Evolutionary conservation across 1,140 invertebrate species (phyloP), one percentile per base, ranked within the genome.

Genomic region (Linepithema humile): DNA sequence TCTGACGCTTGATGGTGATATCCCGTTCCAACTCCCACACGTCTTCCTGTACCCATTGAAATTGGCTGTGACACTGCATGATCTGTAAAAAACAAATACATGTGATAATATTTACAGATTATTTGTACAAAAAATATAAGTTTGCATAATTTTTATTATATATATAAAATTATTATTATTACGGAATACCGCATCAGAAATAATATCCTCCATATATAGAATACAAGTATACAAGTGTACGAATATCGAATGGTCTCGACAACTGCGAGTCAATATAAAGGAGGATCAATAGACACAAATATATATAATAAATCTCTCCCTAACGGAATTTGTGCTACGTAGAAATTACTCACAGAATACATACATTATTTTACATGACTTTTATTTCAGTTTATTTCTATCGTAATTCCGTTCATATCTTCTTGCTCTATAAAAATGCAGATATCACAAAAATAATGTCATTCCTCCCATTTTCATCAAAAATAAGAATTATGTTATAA

Each of bases 31-130:
- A 94, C 94, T 50, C 93, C 93, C 85, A 94, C 93, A 74, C 96
- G 95, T 85, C 96, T 95, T 62, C 96, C 95, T 3, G 95, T 94
- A 38, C 96, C 96, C 95, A 97, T 96, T 88, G 96, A 96, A 92
- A 97, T 96, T 7, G 97, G 96, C 69, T 97, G 96, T 64, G 96
- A 96, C 59, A 97, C 96, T 89, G 96, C 96, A 95, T 97, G 97
- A 93, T 97, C 97, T 95, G 95, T 90, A 93, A 95, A 87, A 90
- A 90, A 90, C 82, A 65, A 87, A 62, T 62, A 40, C 17, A 20
- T 23, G 9, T 80, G 2, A 48, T 17, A 50, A 50, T 64, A 35
- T 77, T 48, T 64, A 48, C 29, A 45, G 1, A 48, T 45, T 32
- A 45, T 2, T 55, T 73, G 15, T 40, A 32, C 10, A n/a, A 73